phyloP scores from a whole-genome alignment of 2,797 vertebrate species.

The Melanotaenia nigrans region DNA sequence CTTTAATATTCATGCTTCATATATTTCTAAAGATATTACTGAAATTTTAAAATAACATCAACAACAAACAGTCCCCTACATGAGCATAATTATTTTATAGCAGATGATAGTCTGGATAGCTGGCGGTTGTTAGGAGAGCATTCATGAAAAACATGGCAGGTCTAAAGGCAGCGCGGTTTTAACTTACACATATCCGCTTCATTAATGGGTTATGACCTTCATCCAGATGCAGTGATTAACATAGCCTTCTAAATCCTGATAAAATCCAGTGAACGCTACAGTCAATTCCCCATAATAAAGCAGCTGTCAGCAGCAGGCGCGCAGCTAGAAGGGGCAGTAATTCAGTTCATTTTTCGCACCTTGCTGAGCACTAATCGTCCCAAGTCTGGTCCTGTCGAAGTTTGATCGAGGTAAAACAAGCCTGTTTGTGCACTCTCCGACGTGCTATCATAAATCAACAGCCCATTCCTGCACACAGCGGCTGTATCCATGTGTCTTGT shows the following conservation, averaged over 20 bases:
- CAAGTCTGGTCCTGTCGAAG: constrained; percentile 58
- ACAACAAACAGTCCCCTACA: background rate
- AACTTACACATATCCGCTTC: constrained; percentile 35
- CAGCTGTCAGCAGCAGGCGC: constrained; percentile 52
- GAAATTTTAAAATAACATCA: background rate
- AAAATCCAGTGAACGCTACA: constrained; percentile 39
- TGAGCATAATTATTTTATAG: no score
- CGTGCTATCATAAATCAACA: constrained; percentile 50
- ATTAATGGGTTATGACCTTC: constrained; percentile 64
- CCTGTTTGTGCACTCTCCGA: constrained; percentile 59
- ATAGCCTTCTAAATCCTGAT: constrained; percentile 45
- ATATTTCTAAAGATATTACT: background rate
- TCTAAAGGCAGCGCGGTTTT: background rate
- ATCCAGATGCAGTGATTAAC: constrained; percentile 43
- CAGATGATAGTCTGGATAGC: no score
- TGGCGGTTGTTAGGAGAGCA: no score
- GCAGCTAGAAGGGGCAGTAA: constrained; percentile 27
- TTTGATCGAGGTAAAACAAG: constrained; percentile 62
- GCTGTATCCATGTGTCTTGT: constrained; percentile 40
- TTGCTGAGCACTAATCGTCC: constrained; percentile 54
- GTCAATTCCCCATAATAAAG: constrained; percentile 49
- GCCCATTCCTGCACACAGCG: constrained; percentile 32
- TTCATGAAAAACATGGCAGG: no score
- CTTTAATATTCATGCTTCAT: background rate
- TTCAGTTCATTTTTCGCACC: constrained; percentile 46